Evolutionary conservation across 1,140 invertebrate genomes (phyloP), one percentile per base, ranked within the genome.

Genomic region (Bombyx mandarina): DNA sequence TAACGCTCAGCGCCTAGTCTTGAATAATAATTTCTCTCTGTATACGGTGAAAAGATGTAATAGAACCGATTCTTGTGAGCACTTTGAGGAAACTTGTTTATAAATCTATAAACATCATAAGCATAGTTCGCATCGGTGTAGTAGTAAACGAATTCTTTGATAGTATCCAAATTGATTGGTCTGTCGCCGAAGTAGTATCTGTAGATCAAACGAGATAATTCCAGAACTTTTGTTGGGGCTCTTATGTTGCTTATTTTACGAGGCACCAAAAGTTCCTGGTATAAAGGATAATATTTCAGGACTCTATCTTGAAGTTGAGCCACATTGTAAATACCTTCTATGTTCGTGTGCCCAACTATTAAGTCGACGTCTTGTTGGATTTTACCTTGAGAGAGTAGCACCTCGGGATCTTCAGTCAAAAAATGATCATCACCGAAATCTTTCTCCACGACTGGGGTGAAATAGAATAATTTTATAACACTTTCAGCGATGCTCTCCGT

Each of bases 321-420:
- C 43, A 65, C 59, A 5, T 81, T 52, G 12, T 58, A 8, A 1
- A 62, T 9, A 43, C 89, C 88, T 83, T 93, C 92, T 51, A 82
- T 65, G 46, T 57, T 74, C 55, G 82, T 90, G 22, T 89, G 82
- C 2, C 92, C 92, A 26, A 91, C 65, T 3, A 93, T 80, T 10
- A 89, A 73, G 5, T 92, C 91, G n/a, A 92, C 79, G 54, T 89
- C 82, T 35, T 88, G 67, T 35, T 35, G 26, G 53, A 88, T 89
- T 7, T 74, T 72, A 57, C 88, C 79, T 10, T 66, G 71, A 46
- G 60, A 57, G 12, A 88, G 61, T 8, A 73, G 56, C 48, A 77
- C 56, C 18, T 66, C 49, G n/a, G 78, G 71, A 52, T 72, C 52
- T 63, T 82, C 67, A 8, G 65, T 63, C 10, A 89, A 52, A 52